Percentiles rank a stretch among this genome's conserved stretches.
Conservation (phyloP, 2,888 invertebrate genomes). For the Clitarchus hookeri region DNA sequence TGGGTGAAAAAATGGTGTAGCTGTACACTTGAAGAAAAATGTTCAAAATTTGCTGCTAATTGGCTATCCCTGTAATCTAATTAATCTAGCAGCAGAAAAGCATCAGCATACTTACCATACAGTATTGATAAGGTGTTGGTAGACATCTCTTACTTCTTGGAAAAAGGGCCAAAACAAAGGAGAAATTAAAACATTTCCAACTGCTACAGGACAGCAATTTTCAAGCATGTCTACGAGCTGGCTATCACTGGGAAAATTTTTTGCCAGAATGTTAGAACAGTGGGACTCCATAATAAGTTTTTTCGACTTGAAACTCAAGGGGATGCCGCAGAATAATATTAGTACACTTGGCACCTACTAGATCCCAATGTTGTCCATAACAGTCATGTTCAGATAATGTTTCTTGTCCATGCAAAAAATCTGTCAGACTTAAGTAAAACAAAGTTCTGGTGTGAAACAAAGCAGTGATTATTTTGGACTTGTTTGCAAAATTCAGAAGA, state of each 20-base stretch:
- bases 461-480: neutral
- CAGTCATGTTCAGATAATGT: too few species aligned
- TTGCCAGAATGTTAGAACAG: neutral
- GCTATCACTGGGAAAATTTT: neutral
- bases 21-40: neutral
- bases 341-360: too few species aligned
- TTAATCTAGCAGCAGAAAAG: constrained; percentile 7
- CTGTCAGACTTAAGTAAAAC: too few species aligned
- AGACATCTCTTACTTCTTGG: neutral
- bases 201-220: neutral
- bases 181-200: neutral
- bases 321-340: too few species aligned
- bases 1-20: neutral
- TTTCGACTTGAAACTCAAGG: too few species aligned
- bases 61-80: neutral
- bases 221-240: neutral
- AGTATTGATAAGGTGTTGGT: neutral
- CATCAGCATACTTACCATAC: neutral
- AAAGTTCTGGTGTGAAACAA: too few species aligned
- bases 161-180: neutral
- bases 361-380: too few species aligned
- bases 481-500: constrained; percentile 6
- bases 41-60: neutral
- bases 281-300: too few species aligned
- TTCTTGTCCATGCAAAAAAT: too few species aligned